Conservation (phyloP, 2,113 vertebrate genomes). For the Holacanthus passer region DNA sequence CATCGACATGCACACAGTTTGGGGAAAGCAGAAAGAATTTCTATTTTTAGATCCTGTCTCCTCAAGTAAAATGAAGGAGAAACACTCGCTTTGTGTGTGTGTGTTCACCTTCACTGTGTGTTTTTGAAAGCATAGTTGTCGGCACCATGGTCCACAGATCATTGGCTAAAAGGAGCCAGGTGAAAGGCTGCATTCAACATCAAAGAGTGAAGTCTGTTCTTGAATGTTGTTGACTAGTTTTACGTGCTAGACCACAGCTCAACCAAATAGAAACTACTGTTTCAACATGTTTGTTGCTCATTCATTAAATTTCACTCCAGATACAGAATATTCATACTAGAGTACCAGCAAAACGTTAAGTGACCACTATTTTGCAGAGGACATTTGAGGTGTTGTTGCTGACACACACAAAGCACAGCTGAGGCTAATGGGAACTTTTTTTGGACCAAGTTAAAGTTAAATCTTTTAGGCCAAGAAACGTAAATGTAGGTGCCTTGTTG, state of each 20-base stretch:
- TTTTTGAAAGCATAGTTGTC: slow-evolving; percentile 19
- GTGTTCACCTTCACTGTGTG: slow-evolving; percentile 5
- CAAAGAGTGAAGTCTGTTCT: slow-evolving; percentile 27
- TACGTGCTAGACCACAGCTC: background rate
- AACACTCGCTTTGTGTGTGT: slow-evolving; percentile 29
- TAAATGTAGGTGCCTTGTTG: too few species aligned
- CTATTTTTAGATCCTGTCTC: slow-evolving; percentile 71
- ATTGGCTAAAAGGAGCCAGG: slow-evolving; percentile 35
- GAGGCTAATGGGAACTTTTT: too few species aligned
- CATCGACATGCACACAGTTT: slow-evolving; percentile 51
- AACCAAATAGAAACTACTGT: background rate
- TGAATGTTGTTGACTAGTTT: background rate
- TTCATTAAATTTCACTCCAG: background rate
- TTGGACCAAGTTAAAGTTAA: too few species aligned
- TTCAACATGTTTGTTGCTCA: background rate
- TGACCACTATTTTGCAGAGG: background rate
- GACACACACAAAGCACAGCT: too few species aligned
- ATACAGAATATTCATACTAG: background rate
- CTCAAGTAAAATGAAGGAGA: slow-evolving; percentile 29
- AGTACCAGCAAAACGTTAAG: too few species aligned
- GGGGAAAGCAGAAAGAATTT: slow-evolving; percentile 37
- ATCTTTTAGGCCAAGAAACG: too few species aligned
- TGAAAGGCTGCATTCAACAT: slow-evolving; percentile 46
- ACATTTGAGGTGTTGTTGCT: background rate
- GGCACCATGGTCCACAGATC: slow-evolving; percentile 27